Base-by-base conservation (phyloP, 1,140 invertebrate species). In the Aphaenogaster rudis region DNA sequence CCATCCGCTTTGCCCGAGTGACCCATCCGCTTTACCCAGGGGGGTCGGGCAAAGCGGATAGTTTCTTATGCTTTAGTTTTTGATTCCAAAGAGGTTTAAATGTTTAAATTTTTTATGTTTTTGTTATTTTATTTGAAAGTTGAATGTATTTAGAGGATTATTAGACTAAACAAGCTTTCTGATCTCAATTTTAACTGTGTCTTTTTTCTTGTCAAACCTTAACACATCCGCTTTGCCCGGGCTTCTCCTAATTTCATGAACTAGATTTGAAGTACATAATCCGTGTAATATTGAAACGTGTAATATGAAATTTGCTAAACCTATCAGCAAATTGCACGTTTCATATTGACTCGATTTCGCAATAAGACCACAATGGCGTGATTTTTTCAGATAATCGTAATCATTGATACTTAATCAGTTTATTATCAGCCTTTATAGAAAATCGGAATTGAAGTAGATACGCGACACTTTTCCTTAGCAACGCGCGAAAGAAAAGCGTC, bases 371-470 rank as follows among this genome's bases (percentile, higher is more conserved):
- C 72, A 72, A 71, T 28, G 15, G 17, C 3, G 28, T 74, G 39
- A 84, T 28, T 84, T 82, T 74, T 61, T 39, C 54, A 39, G 1
- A 11, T 17, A 17, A 33, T 42, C 9, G 33, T 45, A 54, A 79
- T 59, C 36, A 63, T 78, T 54, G 57, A 77, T 54, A 8, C 17
- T 71, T 57, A 67, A 89, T 48, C 61, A 15, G 48, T 28, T 28
- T 28, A 28, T 28, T 28, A 28, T 28, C 28, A 28, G 71, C 5
- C 66, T 86, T 76, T 88, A 76, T 77, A 69, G 64, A 54, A 78
- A 88, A 88, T 84, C 45, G 54, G 17, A 54, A 71, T 71, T 28
- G 69, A 45, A 36, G 17, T 67, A 50, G 6, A 39, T 64, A 67
- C 45, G 59, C 21, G 13, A 66, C n/a, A 21, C 45, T 33, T 76